Evolutionary conservation across 2,113 vertebrate species (phyloP).

Genomic region (Orycteropus afer): DNA sequence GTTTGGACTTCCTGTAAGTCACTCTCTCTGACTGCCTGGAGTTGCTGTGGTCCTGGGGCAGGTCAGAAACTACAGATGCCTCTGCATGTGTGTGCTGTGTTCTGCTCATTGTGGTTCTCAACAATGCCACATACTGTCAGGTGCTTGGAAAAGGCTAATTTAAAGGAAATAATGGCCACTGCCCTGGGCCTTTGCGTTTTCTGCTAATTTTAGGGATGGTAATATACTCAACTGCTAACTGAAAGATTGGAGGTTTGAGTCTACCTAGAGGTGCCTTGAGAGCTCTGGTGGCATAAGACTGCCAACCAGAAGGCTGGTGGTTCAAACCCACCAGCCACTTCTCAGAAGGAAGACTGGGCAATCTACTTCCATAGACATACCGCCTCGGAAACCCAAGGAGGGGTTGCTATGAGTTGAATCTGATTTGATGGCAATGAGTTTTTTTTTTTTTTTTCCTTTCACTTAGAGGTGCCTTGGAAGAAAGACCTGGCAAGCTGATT

Average conservation of each 20-base stretch:
- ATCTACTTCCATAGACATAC: too few species aligned
- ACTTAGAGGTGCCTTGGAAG: neutral
- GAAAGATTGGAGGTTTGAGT: neutral
- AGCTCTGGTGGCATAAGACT: too few species aligned
- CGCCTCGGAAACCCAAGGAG: too few species aligned
- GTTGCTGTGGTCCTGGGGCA: neutral
- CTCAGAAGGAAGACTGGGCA: too few species aligned
- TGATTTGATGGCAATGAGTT: too few species aligned
- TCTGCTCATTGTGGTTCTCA: neutral
- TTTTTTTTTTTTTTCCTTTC: too few species aligned
- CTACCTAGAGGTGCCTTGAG: neutral
- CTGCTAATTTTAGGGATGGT: neutral
- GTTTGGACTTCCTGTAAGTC: neutral
- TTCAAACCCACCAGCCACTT: too few species aligned
- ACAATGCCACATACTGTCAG: fast-evolving
- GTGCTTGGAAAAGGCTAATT: neutral
- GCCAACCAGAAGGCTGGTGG: too few species aligned
- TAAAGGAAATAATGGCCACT: neutral
- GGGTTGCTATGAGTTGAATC: too few species aligned
- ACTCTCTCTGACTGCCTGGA: neutral
- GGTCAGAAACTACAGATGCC: too few species aligned
- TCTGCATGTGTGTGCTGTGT: fast-evolving
- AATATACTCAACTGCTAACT: neutral
- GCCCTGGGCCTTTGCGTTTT: neutral
- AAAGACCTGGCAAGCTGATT: neutral